Conservation (phyloP, 92 coral and sea anemone genomes). For the Pocillopora meandrina region DNA sequence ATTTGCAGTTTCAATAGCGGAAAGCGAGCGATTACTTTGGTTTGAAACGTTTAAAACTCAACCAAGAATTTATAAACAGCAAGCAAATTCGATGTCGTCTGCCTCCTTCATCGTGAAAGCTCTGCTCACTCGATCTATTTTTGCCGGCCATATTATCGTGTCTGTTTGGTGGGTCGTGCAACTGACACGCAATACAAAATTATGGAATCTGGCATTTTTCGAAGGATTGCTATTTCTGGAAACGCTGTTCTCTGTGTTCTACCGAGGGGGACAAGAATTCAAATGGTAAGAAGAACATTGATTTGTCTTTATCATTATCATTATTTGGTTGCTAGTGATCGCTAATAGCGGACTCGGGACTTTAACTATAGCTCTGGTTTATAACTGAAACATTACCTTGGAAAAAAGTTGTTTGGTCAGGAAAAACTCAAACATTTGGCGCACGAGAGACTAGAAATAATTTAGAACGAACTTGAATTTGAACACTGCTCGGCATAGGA, state of each 20-base stretch:
- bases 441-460: too few species aligned
- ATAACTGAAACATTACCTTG: too few species aligned
- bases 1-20: background rate
- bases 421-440: too few species aligned
- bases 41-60: background rate
- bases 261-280: conserved; percentile 79
- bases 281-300: conserved; percentile 72
- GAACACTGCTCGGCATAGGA: too few species aligned
- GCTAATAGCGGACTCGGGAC: background rate
- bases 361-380: too few species aligned
- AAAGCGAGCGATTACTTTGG: background rate
- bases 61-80: background rate
- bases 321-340: background rate
- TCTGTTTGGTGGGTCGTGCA: conserved; percentile 86
- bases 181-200: conserved; percentile 46
- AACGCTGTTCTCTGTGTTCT: conserved; percentile 71
- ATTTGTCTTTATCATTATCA: background rate
- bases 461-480: too few species aligned
- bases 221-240: conserved; percentile 74
- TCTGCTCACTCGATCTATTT: conserved; percentile 74
- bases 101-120: conserved; percentile 80
- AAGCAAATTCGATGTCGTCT: conserved; percentile 39
- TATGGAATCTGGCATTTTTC: conserved; percentile 82
- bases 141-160: conserved; percentile 78
- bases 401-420: too few species aligned